Evolutionary conservation across 2,797 vertebrate genomes (phyloP), one percentile per base, ranked within the genome.

Genomic region (Apogon talboti): DNA sequence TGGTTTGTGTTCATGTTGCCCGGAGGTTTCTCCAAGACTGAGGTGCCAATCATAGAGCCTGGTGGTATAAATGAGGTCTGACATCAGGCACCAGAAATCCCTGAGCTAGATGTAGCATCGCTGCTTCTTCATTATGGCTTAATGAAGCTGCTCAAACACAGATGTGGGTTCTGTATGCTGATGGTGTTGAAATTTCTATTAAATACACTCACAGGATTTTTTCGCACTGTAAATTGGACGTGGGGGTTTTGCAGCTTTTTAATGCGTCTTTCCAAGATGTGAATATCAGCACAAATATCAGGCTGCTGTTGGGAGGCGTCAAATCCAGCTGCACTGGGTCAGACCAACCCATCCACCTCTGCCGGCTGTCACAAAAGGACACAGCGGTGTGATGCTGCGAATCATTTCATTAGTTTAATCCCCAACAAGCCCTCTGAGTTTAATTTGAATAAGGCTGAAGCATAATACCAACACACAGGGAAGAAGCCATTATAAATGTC

Each of bases 101-200:
- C 82, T 62, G 58, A 76, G 76, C 80, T 76, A 47, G 65, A 61
- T 77, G 74, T 54, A 66, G 65, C 54, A 58, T 66, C 47, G 48
- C n/a, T 28, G 64, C 60, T 59, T 78, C 56, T 71, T 87, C 80
- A 82, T 87, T 86, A 80, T 50, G 63, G 60, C 66, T 78, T 90
- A 83, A 93, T 92, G 87, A 91, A 91, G 68, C 76, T 76, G 68
- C 81, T 84, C 62, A 73, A 63, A 76, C 73, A 59, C 74, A 75
- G 71, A 78, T 75, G 76, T 66, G 66, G 71, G 66, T 77, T 82
- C 43, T 76, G 55, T 76, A 66, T 69, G 58, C 79, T 77, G 81
- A 84, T 85, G 69, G 73, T 63, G 62, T 71, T 76, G 59, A 85
- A 74, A 66, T 69, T 65, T 38, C 30, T 33, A 33, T 62, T 66